A percentile compares a stretch with the other conserved stretches of the same genome.
Evolutionary conservation across 2,888 invertebrate genomes (phyloP).

Genomic region (Leptopilina myrica): DNA sequence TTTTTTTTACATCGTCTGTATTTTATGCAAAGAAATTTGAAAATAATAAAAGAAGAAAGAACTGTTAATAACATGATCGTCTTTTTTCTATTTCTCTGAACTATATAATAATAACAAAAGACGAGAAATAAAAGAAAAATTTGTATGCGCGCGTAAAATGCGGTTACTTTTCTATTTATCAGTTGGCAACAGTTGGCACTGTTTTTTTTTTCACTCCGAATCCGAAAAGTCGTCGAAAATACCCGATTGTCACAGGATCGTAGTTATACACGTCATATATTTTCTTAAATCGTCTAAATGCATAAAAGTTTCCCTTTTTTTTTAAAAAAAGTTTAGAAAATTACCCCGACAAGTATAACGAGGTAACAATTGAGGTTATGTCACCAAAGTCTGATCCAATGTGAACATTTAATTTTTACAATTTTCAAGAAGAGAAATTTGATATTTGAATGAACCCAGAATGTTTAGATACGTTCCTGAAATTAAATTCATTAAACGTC

Average conservation of each 20-base stretch:
- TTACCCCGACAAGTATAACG: no score
- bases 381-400: not conserved
- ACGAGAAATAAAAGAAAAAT: not conserved
- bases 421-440: not conserved
- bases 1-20: not conserved
- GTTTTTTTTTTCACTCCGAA: not conserved
- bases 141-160: not conserved
- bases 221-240: not conserved
- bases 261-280: not conserved
- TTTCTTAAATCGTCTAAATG: not conserved
- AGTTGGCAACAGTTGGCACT: not conserved
- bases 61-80: not conserved
- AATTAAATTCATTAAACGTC: conserved; percentile 17
- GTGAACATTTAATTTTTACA: not conserved
- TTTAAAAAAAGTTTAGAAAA: not conserved
- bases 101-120: conserved; percentile 8
- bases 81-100: not conserved
- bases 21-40: not conserved
- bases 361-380: not conserved
- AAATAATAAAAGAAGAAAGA: not conserved
- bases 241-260: conserved; percentile 6
- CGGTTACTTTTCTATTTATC: conserved; percentile 10
- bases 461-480: conserved; percentile 24
- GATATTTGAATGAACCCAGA: not conserved
- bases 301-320: not conserved